Evolutionary conservation across 2,797 vertebrate species (phyloP).

Genomic region (Crocidura indochinensis): DNA sequence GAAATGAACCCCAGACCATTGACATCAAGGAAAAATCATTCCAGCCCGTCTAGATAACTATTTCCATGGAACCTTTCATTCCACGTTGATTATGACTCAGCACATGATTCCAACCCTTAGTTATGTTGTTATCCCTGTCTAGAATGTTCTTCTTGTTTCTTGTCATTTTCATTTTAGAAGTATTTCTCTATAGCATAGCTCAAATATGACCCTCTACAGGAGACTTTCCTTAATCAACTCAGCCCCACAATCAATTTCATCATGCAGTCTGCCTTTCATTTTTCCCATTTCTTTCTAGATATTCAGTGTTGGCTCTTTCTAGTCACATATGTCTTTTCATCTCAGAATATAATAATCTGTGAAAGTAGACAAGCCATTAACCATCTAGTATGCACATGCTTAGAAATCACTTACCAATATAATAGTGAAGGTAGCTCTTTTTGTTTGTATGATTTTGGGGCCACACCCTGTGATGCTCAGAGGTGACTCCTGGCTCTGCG

Average conservation of each 20-base stretch:
- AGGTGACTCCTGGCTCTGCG: no score
- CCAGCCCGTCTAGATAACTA: no score
- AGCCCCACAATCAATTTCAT: not conserved
- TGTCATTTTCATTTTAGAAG: not conserved
- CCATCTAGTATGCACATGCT: not conserved
- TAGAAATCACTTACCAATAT: slow-evolving; percentile 39
- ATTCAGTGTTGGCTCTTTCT: slow-evolving; percentile 16
- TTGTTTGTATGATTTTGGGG: no score
- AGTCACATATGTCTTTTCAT: not conserved
- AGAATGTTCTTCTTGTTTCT: not conserved
- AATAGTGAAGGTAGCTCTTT: not conserved
- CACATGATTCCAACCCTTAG: not conserved
- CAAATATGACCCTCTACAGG: slow-evolving; percentile 3
- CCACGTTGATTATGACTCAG: not conserved
- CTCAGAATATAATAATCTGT: slow-evolving; percentile 9
- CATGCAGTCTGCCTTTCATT: not conserved
- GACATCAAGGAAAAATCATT: no score
- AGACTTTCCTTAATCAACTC: slow-evolving; percentile 8
- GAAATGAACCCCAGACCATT: no score
- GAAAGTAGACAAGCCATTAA: not conserved
- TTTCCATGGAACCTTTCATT: not conserved
- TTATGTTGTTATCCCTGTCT: not conserved
- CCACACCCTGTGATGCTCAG: no score
- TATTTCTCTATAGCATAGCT: not conserved
- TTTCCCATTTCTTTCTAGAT: not conserved